Base-by-base conservation (phyloP, 2,113 vertebrate species). In the Hylia prasina region DNA sequence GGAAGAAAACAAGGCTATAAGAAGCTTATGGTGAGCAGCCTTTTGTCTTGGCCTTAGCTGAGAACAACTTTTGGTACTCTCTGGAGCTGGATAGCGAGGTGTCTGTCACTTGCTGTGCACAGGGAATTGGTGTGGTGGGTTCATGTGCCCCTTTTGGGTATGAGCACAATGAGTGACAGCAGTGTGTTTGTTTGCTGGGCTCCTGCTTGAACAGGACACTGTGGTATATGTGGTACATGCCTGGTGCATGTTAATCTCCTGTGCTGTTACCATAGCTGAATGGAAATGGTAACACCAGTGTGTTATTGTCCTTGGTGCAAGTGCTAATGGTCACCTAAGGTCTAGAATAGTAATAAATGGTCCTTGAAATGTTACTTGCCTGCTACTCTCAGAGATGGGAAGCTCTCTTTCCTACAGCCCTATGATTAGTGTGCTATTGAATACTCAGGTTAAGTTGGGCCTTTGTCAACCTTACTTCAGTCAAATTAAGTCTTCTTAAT, bases 51-150 rank as follows among this genome's bases (percentile, higher is more conserved):
- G 18, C 6, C 3, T 76, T 90, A 37, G 2, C 22, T 61, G 33
- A 60, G 37, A 33, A 39, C 35, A 63, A 5, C 8, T 58, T 70
- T 37, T 11, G 9, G 19, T 63, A 6, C 3, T 64, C 39, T 22
- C 5, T n/a, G 22, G 19, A 56, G 4, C 22, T 78, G 23, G 2
- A 1, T 2, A 2, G 6, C 0, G 1, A 78, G 47, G n/a, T 45
- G 7, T 17, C 14, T 82, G 11, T 42, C 5, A 1, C 22, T 42
- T 84, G 30, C 13, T 70, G 11, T 17, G 21, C 9, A 6, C 3
- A 16, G 33, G 6, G 14, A 7, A 10, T 44, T 20, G 28, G 3
- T 53, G 20, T 31, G 68, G 33, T 31, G 35, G 7, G 15, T 39
- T 82, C 1, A 0, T 64, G 51, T 64, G 44, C 5, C 1, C 1